These are phyloP conservation scores for Agelaius phoeniceus DNA, from an alignment of 2,113 vertebrate genomes.

Conservation along the genomic window DNA sequence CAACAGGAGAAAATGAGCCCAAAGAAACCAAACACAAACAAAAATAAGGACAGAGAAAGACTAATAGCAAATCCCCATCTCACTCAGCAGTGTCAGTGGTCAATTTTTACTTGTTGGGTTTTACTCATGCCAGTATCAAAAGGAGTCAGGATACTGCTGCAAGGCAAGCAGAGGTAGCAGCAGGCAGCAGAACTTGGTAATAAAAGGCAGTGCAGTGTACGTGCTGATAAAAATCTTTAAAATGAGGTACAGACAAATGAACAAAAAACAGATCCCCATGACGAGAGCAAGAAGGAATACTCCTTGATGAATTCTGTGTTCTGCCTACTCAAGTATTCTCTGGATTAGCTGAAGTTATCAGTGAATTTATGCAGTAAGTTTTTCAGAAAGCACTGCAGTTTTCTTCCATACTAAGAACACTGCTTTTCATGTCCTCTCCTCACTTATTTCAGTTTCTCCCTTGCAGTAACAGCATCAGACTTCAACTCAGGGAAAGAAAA, in stretches of 20 bases:
- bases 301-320: not conserved
- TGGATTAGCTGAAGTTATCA: not conserved
- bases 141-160: not conserved
- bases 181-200: not conserved
- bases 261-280: not conserved
- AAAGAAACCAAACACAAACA: not conserved
- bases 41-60: not conserved
- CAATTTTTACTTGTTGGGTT: not conserved
- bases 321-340: not conserved
- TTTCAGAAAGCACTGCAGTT: not conserved
- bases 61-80: not conserved
- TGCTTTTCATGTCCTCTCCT: not conserved
- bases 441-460: not conserved
- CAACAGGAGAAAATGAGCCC: not conserved
- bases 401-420: not conserved
- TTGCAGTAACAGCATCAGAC: not conserved
- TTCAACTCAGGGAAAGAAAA: not conserved
- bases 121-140: not conserved
- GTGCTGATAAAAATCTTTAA: not conserved
- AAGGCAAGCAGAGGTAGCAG: not conserved
- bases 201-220: not conserved
- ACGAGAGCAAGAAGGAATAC: not conserved
- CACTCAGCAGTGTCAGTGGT: not conserved
- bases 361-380: not conserved
- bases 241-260: not conserved